phyloP scores from a whole-genome alignment of 2,113 vertebrate genomes.

The Rhineura floridana region DNA sequence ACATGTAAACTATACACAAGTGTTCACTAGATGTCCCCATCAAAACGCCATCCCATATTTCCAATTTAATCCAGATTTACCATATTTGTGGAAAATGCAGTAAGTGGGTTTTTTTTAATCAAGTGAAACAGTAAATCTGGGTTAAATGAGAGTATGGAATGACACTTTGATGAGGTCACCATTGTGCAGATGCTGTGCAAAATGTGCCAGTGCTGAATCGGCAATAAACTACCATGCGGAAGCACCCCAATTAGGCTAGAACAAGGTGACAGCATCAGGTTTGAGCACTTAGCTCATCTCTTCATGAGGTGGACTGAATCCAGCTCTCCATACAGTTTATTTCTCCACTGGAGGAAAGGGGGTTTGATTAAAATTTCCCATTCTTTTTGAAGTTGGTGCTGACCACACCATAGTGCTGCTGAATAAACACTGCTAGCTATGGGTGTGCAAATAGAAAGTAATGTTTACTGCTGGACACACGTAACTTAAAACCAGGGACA shows the following conservation, averaged over 20 bases:
- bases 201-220: too few relatives aligned
- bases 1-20: too few relatives aligned
- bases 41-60: too few relatives aligned
- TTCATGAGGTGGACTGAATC: neutral
- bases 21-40: too few relatives aligned
- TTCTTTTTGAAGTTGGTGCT: neutral
- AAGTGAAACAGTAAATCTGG: too few relatives aligned
- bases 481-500: neutral
- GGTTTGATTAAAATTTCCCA: neutral
- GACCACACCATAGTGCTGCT: neutral
- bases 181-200: too few relatives aligned
- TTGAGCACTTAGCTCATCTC: neutral
- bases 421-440: neutral
- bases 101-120: too few relatives aligned
- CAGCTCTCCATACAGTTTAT: neutral
- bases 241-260: neutral
- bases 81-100: too few relatives aligned
- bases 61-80: too few relatives aligned
- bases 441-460: neutral
- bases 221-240: too few relatives aligned
- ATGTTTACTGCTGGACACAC: neutral
- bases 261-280: neutral
- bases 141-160: too few relatives aligned
- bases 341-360: neutral
- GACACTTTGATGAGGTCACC: too few relatives aligned